Evolutionary conservation across 2,797 vertebrate species (phyloP).

Genomic region (Diceros bicornis): DNA sequence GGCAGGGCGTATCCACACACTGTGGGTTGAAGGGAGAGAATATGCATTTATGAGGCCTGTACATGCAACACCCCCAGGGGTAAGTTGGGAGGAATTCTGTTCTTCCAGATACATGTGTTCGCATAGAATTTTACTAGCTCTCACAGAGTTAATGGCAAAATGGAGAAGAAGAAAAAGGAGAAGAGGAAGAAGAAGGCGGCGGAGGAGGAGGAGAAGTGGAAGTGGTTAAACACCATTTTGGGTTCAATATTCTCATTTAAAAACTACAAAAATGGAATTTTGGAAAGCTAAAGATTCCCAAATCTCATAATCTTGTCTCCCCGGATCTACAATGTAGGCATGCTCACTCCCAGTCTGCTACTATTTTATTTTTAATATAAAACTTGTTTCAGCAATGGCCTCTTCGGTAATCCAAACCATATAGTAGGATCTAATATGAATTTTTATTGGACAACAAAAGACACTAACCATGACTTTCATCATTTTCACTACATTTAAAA

Average conservation of each 20-base stretch:
- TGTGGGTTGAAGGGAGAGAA: neutral
- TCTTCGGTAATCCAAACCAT: neutral
- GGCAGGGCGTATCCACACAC: neutral
- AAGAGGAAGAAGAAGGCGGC: neutral
- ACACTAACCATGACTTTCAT: neutral
- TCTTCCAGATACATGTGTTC: neutral
- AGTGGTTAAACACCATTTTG: neutral
- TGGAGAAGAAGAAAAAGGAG: neutral
- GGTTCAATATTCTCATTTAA: neutral
- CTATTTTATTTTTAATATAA: neutral
- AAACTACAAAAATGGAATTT: neutral
- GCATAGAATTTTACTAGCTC: neutral
- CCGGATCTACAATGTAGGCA: accelerated
- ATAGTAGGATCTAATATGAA: neutral
- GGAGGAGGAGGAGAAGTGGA: neutral
- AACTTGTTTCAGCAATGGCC: neutral
- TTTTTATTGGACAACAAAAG: constrained; percentile 27
- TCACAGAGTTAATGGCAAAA: neutral
- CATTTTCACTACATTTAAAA: neutral
- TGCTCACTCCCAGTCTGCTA: neutral
- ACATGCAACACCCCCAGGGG: accelerated
- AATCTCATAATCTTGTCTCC: neutral
- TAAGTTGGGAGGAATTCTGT: neutral
- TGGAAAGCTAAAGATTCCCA: neutral
- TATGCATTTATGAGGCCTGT: neutral